These are phyloP conservation scores for Alethe castanea DNA, from an alignment of 2,113 vertebrate genomes.

Conservation along the genomic window DNA sequence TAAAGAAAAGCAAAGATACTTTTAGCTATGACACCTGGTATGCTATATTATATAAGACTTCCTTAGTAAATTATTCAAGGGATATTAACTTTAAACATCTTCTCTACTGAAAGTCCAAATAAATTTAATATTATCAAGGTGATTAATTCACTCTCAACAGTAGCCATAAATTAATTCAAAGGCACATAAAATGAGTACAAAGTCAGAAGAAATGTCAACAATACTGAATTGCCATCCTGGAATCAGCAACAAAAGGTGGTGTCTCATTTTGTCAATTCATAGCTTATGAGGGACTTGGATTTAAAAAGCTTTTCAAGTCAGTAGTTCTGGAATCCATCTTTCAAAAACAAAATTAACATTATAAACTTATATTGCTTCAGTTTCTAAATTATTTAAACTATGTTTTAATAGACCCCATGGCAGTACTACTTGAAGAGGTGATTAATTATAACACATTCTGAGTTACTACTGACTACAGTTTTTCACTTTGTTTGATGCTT, in stretches of 20 bases:
- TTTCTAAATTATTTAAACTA: background rate
- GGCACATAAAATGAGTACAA: background rate
- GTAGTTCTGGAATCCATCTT: background rate
- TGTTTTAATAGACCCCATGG: background rate
- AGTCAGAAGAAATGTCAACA: background rate
- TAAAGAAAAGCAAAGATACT: conserved; percentile 29
- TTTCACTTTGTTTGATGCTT: background rate
- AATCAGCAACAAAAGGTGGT: background rate
- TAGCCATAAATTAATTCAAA: conserved; percentile 4
- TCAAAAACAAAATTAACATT: background rate
- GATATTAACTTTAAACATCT: conserved; percentile 40
- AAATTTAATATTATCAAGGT: conserved; percentile 26
- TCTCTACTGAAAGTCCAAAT: background rate
- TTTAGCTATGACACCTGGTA: background rate
- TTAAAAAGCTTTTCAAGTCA: background rate
- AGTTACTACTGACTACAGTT: background rate
- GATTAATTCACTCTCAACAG: conserved; percentile 1
- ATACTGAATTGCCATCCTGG: background rate
- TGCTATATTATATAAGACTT: background rate
- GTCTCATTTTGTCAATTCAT: background rate
- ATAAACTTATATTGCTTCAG: background rate
- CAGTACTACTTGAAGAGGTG: background rate
- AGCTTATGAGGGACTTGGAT: background rate
- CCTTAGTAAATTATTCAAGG: conserved; percentile 40
- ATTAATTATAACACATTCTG: background rate